Evolutionary conservation across 2,888 invertebrate species (phyloP).

Genomic region (Ctenicera cuprea): DNA sequence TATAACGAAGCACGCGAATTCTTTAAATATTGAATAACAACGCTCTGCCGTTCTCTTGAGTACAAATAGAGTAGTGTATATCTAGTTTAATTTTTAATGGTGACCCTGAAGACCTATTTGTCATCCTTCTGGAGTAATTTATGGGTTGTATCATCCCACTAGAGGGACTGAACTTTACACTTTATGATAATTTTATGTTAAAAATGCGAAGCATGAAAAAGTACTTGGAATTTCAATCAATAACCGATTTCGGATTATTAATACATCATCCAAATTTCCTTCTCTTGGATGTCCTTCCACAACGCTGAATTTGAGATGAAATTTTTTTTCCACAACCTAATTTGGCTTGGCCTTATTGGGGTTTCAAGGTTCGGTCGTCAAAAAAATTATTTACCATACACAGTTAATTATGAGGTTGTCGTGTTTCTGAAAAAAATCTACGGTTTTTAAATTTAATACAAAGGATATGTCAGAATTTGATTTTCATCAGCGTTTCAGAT

Average conservation of each 20-base stretch:
- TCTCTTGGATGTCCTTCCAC: no score
- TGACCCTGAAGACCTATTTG: slow-evolving; percentile 5
- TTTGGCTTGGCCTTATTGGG: not conserved
- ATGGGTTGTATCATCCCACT: not conserved
- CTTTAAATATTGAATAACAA: slow-evolving; percentile 45
- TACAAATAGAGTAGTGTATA: not conserved
- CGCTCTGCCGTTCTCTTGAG: slow-evolving; percentile 8
- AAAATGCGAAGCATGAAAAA: no score
- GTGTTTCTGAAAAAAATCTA: not conserved
- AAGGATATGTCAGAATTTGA: not conserved
- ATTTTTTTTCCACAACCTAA: no score
- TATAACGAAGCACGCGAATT: slow-evolving; percentile 38
- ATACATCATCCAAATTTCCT: no score
- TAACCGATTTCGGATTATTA: no score
- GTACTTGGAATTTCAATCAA: no score
- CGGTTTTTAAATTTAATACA: not conserved
- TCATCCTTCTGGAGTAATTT: not conserved
- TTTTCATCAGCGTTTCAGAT: not conserved
- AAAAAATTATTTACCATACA: not conserved
- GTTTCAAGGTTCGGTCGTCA: not conserved
- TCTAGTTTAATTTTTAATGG: slow-evolving; percentile 20
- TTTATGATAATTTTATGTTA: not conserved
- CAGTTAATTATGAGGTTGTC: not conserved
- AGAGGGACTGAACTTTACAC: not conserved
- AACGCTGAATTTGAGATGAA: no score